phyloP scores from a whole-genome alignment of 1,140 invertebrate species.

The Megalonaias nervosa region DNA sequence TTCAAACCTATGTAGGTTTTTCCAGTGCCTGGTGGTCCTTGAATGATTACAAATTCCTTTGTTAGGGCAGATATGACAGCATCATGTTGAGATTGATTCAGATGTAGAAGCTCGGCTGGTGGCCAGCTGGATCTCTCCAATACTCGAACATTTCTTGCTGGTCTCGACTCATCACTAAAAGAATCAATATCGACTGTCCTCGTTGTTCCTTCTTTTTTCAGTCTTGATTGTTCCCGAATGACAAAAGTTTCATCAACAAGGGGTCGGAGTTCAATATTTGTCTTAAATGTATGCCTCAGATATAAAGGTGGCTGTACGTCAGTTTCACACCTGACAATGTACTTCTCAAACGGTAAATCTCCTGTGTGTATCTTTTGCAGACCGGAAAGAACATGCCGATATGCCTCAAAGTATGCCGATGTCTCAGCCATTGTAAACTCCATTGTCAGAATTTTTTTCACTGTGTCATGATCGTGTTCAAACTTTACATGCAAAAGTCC shows the following conservation, averaged over 20 bases:
- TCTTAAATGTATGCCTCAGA: conserved; percentile 2
- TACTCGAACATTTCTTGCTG: conserved; percentile 32
- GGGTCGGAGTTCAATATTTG: conserved; percentile 46
- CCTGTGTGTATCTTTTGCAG: conserved; percentile 60
- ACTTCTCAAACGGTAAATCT: conserved; percentile 67
- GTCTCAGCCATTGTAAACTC: conserved; percentile 70
- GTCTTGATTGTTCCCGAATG: conserved; percentile 27
- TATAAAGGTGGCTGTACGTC: conserved; percentile 46
- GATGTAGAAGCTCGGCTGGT: conserved; percentile 43
- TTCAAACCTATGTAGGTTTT: conserved; percentile 68
- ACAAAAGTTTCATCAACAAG: conserved; percentile 42
- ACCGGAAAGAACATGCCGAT: conserved; percentile 68
- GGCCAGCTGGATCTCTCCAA: conserved; percentile 50
- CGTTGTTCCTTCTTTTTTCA: background rate
- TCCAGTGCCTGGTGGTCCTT: conserved; percentile 74
- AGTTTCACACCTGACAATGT: conserved; percentile 49
- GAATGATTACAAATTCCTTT: conserved; percentile 78
- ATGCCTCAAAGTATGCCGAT: conserved; percentile 72
- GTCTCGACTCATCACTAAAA: conserved; percentile 14
- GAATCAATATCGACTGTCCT: background rate
- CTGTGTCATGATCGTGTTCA: conserved; percentile 5
- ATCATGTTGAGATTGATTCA: conserved; percentile 71
- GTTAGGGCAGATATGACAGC: conserved; percentile 72
- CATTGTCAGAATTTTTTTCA: background rate
- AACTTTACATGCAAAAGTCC: conserved; percentile 65